Evolutionary conservation across 2,113 vertebrate genomes (phyloP).

Genomic region (Oryzias javanicus): DNA sequence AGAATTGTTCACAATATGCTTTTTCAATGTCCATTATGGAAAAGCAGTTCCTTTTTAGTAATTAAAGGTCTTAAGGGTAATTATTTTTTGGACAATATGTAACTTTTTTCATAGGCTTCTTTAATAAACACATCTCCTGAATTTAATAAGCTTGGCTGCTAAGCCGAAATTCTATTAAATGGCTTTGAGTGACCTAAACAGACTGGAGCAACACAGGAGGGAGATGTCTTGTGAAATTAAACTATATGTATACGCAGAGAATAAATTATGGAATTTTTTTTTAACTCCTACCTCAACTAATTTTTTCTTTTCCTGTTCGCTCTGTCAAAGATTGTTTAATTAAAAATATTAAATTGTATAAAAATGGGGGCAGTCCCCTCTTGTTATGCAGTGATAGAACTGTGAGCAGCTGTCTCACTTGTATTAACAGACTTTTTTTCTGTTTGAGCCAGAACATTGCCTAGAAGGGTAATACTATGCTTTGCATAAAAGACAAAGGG

Average conservation of each 20-base stretch:
- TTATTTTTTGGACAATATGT: too few relatives aligned
- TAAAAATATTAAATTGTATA: constrained; percentile 8
- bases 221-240: constrained; percentile 7
- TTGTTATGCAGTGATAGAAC: constrained; percentile 18
- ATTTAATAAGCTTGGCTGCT: background rate
- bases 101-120: background rate
- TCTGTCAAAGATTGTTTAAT: constrained; percentile 1
- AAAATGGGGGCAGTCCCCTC: constrained; percentile 19
- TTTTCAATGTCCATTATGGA: background rate
- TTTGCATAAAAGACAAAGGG: background rate
- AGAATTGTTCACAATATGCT: constrained; percentile 19
- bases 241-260: constrained; percentile 11
- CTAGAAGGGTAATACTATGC: background rate
- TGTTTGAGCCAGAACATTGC: constrained; percentile 17
- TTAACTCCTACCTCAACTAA: background rate
- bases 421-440: constrained; percentile 4
- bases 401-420: constrained; percentile 17
- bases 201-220: constrained; percentile 6
- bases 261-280: background rate
- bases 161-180: constrained; percentile 4
- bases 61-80: background rate
- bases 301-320: constrained; percentile 4
- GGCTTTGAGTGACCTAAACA: constrained; percentile 7
- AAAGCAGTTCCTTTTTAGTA: constrained; percentile 5
- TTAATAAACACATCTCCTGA: constrained; percentile 3